A percentile compares a stretch with the other conserved stretches of the same genome.
Evolutionary conservation across 2,888 invertebrate species (phyloP).

Genomic region (Ferrisia virgata): DNA sequence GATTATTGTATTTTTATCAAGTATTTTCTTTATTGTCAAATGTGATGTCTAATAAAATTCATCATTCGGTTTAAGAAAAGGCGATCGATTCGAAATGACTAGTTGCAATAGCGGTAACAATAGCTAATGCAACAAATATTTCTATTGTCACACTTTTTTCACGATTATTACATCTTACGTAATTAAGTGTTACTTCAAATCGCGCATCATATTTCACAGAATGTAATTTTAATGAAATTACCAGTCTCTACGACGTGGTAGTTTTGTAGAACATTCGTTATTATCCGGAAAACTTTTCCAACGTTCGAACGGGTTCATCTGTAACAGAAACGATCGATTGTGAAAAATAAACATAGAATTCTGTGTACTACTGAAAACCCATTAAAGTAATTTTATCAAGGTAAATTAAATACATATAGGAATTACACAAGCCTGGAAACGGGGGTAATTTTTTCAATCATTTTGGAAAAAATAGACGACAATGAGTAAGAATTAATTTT

Average conservation of each 20-base stretch:
- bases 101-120: slow-evolving; percentile 19
- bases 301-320: neutral
- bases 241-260: neutral
- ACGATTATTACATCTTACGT: slow-evolving; percentile 5
- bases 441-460: too few species aligned
- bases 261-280: neutral
- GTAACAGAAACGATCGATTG: neutral
- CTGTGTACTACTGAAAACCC: too few species aligned
- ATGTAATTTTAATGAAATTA: neutral
- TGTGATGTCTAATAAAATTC: neutral
- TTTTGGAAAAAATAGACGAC: too few species aligned
- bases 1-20: too few species aligned
- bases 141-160: neutral
- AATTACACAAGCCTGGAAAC: too few species aligned
- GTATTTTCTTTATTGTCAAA: neutral
- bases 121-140: slow-evolving; percentile 23
- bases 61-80: neutral
- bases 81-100: neutral
- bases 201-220: neutral
- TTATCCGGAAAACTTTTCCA: neutral
- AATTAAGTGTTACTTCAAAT: neutral
- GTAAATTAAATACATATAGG: too few species aligned
- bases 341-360: neutral
- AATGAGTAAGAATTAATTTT: too few species aligned
- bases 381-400: too few species aligned